Evolutionary conservation across 2,113 vertebrate genomes (phyloP).

Genomic region (Carassius auratus): DNA sequence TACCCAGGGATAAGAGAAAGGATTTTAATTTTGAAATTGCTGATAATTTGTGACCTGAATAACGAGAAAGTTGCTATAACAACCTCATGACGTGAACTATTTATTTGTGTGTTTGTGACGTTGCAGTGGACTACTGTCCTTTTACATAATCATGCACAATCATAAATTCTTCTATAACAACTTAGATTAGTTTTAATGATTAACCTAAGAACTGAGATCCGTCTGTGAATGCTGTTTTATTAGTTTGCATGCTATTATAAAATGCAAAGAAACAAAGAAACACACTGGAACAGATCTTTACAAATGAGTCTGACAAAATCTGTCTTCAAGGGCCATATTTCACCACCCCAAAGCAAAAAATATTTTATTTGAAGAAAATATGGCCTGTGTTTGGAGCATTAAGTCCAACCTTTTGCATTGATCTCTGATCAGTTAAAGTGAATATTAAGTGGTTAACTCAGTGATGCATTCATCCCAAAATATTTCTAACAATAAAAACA

Average conservation of each 20-base stretch:
- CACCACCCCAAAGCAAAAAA: neutral
- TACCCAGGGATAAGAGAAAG: neutral
- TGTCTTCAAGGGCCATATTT: neutral
- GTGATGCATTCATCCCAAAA: too few relatives aligned
- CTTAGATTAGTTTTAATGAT: slow-evolving; percentile 28
- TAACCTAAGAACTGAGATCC: slow-evolving; percentile 21
- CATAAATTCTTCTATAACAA: slow-evolving; percentile 30
- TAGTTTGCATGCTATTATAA: neutral
- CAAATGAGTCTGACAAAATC: neutral
- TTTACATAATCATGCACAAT: slow-evolving; percentile 31
- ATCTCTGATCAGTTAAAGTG: neutral
- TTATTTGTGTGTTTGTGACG: slow-evolving; percentile 38
- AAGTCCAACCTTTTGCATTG: neutral
- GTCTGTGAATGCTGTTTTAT: neutral
- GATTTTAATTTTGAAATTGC: neutral
- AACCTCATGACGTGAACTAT: neutral
- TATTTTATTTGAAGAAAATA: neutral
- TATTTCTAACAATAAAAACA: too few relatives aligned
- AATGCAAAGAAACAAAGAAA: neutral
- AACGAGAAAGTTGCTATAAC: neutral
- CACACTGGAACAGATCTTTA: neutral
- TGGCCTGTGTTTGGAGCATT: neutral
- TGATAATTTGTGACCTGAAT: neutral
- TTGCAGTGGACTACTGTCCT: slow-evolving; percentile 15
- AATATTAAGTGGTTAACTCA: neutral